phyloP scores from a whole-genome alignment of 2,888 invertebrate genomes.

The Malthinus flaveolus region DNA sequence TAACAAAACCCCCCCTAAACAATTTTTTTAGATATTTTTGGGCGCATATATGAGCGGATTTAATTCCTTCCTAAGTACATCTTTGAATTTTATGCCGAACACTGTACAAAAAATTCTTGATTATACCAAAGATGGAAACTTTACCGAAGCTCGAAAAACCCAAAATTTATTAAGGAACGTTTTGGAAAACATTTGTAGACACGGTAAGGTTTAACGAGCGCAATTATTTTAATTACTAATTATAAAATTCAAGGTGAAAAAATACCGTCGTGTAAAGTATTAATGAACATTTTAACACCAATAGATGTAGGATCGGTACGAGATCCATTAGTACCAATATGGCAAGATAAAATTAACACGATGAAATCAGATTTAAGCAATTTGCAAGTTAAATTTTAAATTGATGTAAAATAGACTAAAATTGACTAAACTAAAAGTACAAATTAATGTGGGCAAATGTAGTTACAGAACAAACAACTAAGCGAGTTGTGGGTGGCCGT shows the following conservation, averaged over 20 bases:
- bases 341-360: conserved; percentile 38
- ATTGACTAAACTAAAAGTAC: background rate
- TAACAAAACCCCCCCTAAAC: background rate
- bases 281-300: conserved; percentile 38
- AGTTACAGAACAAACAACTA: too few relatives aligned
- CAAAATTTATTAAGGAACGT: conserved; percentile 61
- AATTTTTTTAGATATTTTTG: conserved; percentile 59
- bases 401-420: background rate
- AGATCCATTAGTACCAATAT: conserved; percentile 37
- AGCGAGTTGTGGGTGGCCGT: too few relatives aligned
- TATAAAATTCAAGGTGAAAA: conserved; percentile 31
- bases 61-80: conserved; percentile 67
- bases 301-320: conserved; percentile 35
- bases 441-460: background rate
- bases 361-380: conserved; percentile 36
- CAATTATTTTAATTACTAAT: background rate
- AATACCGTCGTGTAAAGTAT: conserved; percentile 38
- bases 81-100: conserved; percentile 65
- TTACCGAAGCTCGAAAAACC: conserved; percentile 56
- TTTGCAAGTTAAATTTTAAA: conserved; percentile 7
- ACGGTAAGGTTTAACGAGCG: conserved; percentile 53
- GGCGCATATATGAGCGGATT: conserved; percentile 68
- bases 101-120: conserved; percentile 60
- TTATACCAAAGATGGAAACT: conserved; percentile 58
- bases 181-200: conserved; percentile 57